These are phyloP conservation scores for Adelosebastes latens DNA, from an alignment of 2,797 vertebrate genomes.

Conservation along the genomic window DNA sequence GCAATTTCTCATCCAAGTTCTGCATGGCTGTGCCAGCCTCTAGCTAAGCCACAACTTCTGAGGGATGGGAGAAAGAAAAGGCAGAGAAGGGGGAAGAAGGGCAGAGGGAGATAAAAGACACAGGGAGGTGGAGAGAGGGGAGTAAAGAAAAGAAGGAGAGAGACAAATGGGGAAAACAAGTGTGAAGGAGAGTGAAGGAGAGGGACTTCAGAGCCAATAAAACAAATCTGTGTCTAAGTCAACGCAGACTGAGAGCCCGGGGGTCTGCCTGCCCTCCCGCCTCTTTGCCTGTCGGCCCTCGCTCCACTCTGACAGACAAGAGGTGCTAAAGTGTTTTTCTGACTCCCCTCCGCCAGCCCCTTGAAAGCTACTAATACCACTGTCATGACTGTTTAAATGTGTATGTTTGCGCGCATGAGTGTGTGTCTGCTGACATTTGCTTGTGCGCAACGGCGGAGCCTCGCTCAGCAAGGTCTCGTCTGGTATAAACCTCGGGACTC, in stretches of 20 bases:
- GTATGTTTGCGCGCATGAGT: slow-evolving; percentile 19
- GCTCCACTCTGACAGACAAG: slow-evolving; percentile 60
- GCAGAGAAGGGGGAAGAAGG: slow-evolving; percentile 14
- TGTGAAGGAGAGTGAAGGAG: slow-evolving; percentile 76
- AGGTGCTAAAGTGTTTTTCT: slow-evolving; percentile 68
- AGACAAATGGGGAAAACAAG: slow-evolving; percentile 71
- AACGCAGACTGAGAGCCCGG: slow-evolving; percentile 45
- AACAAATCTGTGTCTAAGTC: slow-evolving; percentile 71
- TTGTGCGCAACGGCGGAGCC: not conserved
- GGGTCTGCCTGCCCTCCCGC: slow-evolving; percentile 42
- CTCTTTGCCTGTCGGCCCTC: slow-evolving; percentile 41
- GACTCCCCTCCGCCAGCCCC: slow-evolving; percentile 46
- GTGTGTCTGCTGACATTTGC: not conserved
- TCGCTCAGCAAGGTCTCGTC: not conserved
- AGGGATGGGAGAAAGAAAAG: slow-evolving; percentile 59
- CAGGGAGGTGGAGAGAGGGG: not conserved
- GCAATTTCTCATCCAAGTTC: slow-evolving; percentile 70
- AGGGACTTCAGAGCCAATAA: slow-evolving; percentile 71
- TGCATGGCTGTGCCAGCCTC: slow-evolving; percentile 71
- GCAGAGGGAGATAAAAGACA: slow-evolving; percentile 45
- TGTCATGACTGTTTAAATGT: slow-evolving; percentile 67
- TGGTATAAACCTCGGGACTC: slow-evolving; percentile 12
- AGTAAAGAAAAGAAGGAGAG: slow-evolving; percentile 20
- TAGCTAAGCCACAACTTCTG: slow-evolving; percentile 74
- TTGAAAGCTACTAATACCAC: slow-evolving; percentile 70